A percentile compares a stretch with the other conserved stretches of the same genome.
Evolutionary conservation across 2,797 vertebrate species (phyloP).

Genomic region (Muscicapa comitata): DNA sequence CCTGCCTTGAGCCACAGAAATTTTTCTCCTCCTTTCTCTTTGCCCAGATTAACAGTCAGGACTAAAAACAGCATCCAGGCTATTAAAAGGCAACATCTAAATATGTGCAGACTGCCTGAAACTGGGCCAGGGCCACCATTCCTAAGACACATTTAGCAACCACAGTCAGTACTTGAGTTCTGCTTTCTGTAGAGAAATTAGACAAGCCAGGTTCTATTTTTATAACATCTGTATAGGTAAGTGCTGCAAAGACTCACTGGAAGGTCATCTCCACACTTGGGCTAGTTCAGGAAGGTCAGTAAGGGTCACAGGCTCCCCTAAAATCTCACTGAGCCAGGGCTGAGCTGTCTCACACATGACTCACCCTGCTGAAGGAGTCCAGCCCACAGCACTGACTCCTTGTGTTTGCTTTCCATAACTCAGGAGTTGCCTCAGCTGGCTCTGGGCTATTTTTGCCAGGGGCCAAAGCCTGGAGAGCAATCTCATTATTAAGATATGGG

Average conservation of each 20-base stretch:
- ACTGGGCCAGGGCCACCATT: neutral
- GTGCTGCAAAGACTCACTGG: neutral
- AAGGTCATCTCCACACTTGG: neutral
- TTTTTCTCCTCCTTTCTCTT: neutral
- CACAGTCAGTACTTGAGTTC: neutral
- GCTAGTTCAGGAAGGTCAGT: neutral
- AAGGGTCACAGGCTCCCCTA: neutral
- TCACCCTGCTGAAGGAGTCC: neutral
- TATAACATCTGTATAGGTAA: neutral
- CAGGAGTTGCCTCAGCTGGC: neutral
- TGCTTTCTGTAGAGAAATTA: neutral
- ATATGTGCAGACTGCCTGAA: neutral
- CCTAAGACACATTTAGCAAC: neutral
- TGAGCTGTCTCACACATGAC: neutral
- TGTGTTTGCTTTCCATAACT: neutral
- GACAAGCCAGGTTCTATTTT: neutral
- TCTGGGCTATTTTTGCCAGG: neutral
- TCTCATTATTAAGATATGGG: neutral
- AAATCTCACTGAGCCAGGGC: neutral
- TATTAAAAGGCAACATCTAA: neutral
- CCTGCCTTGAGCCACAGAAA: neutral
- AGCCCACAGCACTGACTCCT: neutral
- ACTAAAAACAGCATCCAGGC: neutral
- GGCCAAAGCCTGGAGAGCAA: constrained; percentile 1
- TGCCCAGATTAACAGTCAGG: neutral